phyloP scores from a whole-genome alignment of 2,888 invertebrate species.

The Lithophane socia region DNA sequence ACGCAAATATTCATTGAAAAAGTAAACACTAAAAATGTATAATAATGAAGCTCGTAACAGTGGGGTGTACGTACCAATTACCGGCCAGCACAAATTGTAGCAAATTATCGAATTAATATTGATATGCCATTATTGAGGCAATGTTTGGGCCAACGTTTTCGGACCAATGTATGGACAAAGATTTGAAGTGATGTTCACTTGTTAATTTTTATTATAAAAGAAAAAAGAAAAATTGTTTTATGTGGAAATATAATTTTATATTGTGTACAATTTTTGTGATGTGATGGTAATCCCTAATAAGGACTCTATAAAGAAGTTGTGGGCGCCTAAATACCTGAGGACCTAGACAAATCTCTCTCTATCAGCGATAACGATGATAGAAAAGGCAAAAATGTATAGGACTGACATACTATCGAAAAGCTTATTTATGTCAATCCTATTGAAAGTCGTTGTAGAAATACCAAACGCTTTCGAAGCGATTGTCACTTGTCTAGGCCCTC shows the following conservation, averaged over 20 bases:
- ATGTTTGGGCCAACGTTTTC: slow-evolving; percentile 35
- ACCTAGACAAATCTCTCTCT: too few relatives aligned
- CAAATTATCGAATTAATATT: slow-evolving; percentile 82
- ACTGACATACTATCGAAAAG: too few relatives aligned
- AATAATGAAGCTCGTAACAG: slow-evolving; percentile 53
- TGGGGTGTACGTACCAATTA: slow-evolving; percentile 66
- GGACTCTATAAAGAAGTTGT: too few relatives aligned
- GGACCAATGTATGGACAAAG: slow-evolving; percentile 1
- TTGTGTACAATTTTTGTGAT: neutral
- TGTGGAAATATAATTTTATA: neutral
- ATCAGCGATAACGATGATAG: too few relatives aligned
- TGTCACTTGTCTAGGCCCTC: too few relatives aligned
- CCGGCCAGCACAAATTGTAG: slow-evolving; percentile 55
- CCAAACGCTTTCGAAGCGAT: too few relatives aligned
- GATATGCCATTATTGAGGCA: slow-evolving; percentile 56
- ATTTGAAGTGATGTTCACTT: neutral
- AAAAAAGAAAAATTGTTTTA: too few relatives aligned
- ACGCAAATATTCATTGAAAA: slow-evolving; percentile 34
- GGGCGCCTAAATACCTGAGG: too few relatives aligned
- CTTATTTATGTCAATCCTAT: too few relatives aligned
- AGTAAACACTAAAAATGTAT: slow-evolving; percentile 37
- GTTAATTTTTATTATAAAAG: too few relatives aligned
- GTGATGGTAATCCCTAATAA: neutral
- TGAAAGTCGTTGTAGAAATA: too few relatives aligned
- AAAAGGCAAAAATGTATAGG: too few relatives aligned